These are phyloP conservation scores for Archaeoteleia sp. DNA, from an alignment of 2,888 invertebrate genomes.

Conservation along the genomic window DNA sequence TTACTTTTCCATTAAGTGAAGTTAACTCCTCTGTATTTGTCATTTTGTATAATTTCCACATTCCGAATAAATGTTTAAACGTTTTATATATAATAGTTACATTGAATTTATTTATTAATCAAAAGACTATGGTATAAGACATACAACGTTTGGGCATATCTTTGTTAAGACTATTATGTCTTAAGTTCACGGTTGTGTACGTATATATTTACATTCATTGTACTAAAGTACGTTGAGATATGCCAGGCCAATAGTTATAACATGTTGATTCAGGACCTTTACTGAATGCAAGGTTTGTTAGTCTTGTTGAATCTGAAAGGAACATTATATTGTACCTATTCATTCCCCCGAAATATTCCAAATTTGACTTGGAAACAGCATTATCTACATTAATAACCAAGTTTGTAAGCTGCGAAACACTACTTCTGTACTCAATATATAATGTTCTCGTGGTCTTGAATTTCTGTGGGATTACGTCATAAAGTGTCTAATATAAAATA, in stretches of 20 bases:
- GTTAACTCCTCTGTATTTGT: too few species aligned
- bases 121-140: too few species aligned
- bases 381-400: conserved; percentile 32
- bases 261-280: conserved; percentile 27
- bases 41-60: too few species aligned
- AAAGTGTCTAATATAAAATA: too few species aligned
- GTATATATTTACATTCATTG: not conserved
- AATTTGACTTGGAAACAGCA: conserved; percentile 19
- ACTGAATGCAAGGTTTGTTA: conserved; percentile 25
- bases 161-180: conserved; percentile 24
- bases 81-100: too few species aligned
- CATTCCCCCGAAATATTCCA: conserved; percentile 31
- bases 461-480: too few species aligned
- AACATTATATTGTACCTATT: conserved; percentile 31
- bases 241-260: not conserved
- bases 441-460: too few species aligned
- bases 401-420: conserved; percentile 11
- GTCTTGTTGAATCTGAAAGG: conserved; percentile 18
- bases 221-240: conserved; percentile 14
- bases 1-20: too few species aligned
- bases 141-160: too few species aligned
- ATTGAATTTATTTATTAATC: too few species aligned
- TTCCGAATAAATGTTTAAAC: too few species aligned
- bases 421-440: conserved; percentile 24
- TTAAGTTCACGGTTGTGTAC: conserved; percentile 13